These are phyloP conservation scores for Callithrix jacchus DNA, from an alignment of 2,113 vertebrate genomes.

Conservation along the genomic window DNA sequence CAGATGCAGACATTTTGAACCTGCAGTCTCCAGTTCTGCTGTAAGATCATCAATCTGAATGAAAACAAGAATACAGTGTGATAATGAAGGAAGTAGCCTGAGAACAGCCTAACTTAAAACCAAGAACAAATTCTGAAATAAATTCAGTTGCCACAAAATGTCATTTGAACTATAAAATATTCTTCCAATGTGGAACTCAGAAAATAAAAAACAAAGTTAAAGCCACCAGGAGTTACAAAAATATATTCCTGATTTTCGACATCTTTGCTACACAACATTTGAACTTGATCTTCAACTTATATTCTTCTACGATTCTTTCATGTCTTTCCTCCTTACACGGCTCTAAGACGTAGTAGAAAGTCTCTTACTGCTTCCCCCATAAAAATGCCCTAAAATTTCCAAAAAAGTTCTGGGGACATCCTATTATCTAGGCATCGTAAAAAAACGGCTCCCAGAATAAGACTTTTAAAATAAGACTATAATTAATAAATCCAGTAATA, in stretches of 20 bases:
- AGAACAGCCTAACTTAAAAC: not conserved
- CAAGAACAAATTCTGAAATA: not conserved
- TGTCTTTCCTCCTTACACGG: not conserved
- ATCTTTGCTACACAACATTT: not conserved
- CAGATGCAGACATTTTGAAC: conserved; percentile 80
- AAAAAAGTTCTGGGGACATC: not conserved
- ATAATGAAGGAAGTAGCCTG: not conserved
- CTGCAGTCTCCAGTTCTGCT: conserved; percentile 85
- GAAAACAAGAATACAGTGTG: not conserved
- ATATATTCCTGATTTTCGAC: not conserved
- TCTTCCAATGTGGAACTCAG: not conserved
- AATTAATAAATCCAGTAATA: not conserved
- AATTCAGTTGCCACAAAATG: not conserved
- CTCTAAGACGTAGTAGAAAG: not conserved
- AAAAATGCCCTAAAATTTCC: not conserved
- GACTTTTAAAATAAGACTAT: not conserved
- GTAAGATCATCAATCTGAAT: conserved; percentile 88
- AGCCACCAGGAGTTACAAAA: not conserved
- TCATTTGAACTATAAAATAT: not conserved
- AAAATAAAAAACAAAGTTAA: conserved; percentile 7
- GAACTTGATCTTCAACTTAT: not conserved
- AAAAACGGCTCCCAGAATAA: not conserved
- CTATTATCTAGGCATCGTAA: not conserved
- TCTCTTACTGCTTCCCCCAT: not conserved
- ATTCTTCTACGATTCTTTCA: not conserved